Base-by-base conservation (phyloP, 2,888 invertebrate genomes). In the Mimumesa dahlbomi region DNA sequence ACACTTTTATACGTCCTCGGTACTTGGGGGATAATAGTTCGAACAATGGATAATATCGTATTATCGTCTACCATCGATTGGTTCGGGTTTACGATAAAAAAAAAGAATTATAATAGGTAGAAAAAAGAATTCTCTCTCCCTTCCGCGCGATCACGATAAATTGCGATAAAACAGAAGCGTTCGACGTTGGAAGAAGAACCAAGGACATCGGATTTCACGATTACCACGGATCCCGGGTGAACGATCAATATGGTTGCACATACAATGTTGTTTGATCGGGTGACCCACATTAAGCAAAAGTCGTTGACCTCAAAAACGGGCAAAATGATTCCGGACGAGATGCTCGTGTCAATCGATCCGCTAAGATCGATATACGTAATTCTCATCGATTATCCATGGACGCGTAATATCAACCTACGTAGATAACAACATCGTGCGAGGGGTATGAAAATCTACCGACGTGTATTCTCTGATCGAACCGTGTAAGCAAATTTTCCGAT, bases 221-320 rank as follows among this genome's bases (percentile, higher is more conserved):
- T 29, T 9, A 29, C 9, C 29, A 6, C 7, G 29, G 29, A 29
- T 29, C 6, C 9, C 29, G 7, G 2, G 1, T 9, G 7, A 7
- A 25, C 25, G 25, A 25, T 3, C 25, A 9, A 9, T 9, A 29
- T 29, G 19, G 45, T 38, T 21, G 36, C 58, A 38, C 22, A n/a
- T 11, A 58, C 58, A 64, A 64, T 63, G 31, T 63, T 58, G 21
- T 49, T 50, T 36, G 9, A 16, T 42, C 49, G 59, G 31, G 49
- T 48, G 64, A 43, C 64, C 64, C 50, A 59, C 59, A 64, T 64
- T 56, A 49, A 1, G 59, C 40, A 19, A 59, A 61, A 49, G 64
- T 50, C 64, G 36, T 59, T 49, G 59, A 64, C 64, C 64, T 16
- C 34, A 42, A 64, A 64, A 64, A 64, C 48, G 63, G 48, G 49